Base-by-base conservation (phyloP, 2,888 invertebrate genomes). In the Torymus texanus region DNA sequence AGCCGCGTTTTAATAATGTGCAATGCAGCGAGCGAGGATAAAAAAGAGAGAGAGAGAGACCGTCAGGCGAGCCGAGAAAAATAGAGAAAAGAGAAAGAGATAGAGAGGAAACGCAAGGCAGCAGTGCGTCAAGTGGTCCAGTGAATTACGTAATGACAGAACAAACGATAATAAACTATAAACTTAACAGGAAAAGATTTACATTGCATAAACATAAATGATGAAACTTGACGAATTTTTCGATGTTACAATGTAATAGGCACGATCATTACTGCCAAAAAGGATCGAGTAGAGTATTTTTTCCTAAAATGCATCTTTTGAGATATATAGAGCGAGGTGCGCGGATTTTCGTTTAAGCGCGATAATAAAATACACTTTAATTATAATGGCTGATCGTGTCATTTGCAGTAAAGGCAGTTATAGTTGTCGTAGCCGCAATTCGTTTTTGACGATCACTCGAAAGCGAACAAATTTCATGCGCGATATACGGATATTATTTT, bases 181-280 rank as follows among this genome's bases (percentile, higher is more conserved):
- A 11, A 51, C 13, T 50, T 24, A 62, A 55, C 14, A 51, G n/a
- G 21, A 51, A 56, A 51, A 72, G 61, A 67, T 41, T 41, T n/a
- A 21, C 8, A 65, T n/a, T 50, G 16, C 11, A 18, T 55, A 74
- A 78, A 68, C 59, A 55, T 68, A 72, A 75, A 63, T 66, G 41
- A 41, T 41, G 61, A 70, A 75, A 73, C 65, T 70, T 62, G 68
- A 61, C 63, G 59, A 75, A 80, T 77, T 78, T 75, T 80, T 70
- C 41, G 61, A 75, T 80, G 80, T 78, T 78, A 68, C n/a, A 13
- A 71, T 68, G 41, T 41, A 41, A 70, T 80, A 78, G 77, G 75
- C 74, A 56, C 16, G 73, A 77, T 78, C 61, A 62, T 78, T 80
- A 77, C 67, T 74, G 65, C 59, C 58, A 74, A 67, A 70, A 77